Conservation (phyloP, 1,140 invertebrate species). For the Drosophila tani region DNA sequence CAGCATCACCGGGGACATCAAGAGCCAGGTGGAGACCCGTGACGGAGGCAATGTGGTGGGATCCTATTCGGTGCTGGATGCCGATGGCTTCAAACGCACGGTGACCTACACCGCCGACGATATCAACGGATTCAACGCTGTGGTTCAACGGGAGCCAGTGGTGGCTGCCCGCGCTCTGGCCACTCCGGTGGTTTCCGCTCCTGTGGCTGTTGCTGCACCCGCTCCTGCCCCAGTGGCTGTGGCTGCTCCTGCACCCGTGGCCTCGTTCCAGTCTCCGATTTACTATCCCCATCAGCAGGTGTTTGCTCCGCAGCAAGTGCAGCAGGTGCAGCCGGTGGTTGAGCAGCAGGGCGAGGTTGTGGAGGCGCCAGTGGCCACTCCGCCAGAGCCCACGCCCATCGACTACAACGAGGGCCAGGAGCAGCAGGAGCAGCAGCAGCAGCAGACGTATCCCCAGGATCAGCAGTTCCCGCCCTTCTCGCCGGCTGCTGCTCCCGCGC, state of each 20-base stretch:
- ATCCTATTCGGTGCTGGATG: conserved; percentile 87
- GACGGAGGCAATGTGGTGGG: conserved; percentile 86
- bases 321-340: conserved; percentile 37
- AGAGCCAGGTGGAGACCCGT: conserved; percentile 87
- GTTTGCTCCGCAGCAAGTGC: conserved; percentile 55
- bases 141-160: conserved; percentile 85
- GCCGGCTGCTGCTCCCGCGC: conserved; percentile 18
- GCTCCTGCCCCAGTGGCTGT: conserved; percentile 28
- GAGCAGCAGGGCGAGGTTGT: conserved; percentile 68
- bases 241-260: conserved; percentile 30
- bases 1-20: conserved; percentile 87
- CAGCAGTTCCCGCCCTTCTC: conserved; percentile 77
- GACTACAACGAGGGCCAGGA: conserved; percentile 63
- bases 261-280: conserved; percentile 59
- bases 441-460: conserved; percentile 67
- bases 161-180: conserved; percentile 60
- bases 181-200: conserved; percentile 44
- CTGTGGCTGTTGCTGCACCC: conserved; percentile 33
- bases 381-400: conserved; percentile 62
- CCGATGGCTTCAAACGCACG: conserved; percentile 86
- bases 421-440: conserved; percentile 49
- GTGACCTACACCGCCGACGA: conserved; percentile 87
- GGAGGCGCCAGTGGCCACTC: conserved; percentile 55
- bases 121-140: conserved; percentile 86
- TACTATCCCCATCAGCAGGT: conserved; percentile 70